Evolutionary conservation across 1,140 invertebrate genomes (phyloP).

Genomic region (Papilio dardanus): DNA sequence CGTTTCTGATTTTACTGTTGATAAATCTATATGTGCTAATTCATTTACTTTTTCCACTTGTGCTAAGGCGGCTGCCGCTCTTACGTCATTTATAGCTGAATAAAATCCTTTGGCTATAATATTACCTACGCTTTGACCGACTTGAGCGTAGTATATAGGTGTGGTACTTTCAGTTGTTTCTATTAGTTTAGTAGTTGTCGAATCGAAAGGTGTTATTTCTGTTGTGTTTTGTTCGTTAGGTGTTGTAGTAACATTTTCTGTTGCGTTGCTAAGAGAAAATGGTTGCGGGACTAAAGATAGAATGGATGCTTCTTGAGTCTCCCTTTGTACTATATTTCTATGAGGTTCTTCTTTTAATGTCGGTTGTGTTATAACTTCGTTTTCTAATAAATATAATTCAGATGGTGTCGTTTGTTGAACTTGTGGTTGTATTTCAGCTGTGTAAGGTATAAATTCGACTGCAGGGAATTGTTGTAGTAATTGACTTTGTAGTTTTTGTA

Average conservation of each 20-base stretch:
- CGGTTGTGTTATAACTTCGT: constrained; percentile 76
- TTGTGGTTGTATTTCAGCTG: constrained; percentile 53
- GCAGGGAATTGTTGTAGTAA: constrained; percentile 66
- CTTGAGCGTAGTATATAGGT: constrained; percentile 69
- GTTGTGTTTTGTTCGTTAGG: constrained; percentile 55
- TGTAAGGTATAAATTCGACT: constrained; percentile 69
- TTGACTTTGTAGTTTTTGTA: constrained; percentile 74
- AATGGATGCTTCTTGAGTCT: constrained; percentile 62
- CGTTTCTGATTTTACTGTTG: constrained; percentile 53
- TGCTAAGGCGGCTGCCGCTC: constrained; percentile 60
- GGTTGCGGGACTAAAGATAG: constrained; percentile 61
- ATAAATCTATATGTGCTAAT: constrained; percentile 41
- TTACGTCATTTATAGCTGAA: constrained; percentile 69
- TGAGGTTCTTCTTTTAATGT: constrained; percentile 52
- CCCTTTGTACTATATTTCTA: constrained; percentile 65
- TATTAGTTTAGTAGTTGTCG: constrained; percentile 59
- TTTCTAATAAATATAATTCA: constrained; percentile 58
- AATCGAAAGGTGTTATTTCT: too few species aligned
- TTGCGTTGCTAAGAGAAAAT: constrained; percentile 58
- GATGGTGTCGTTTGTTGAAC: constrained; percentile 63
- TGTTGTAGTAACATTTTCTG: constrained; percentile 57
- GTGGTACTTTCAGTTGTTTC: constrained; percentile 60
- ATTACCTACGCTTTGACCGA: constrained; percentile 63
- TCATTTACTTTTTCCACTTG: constrained; percentile 53
- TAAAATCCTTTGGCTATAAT: constrained; percentile 68